Percentiles rank a stretch among this genome's conserved stretches.
phyloP scores from a whole-genome alignment of 2,797 vertebrate species.

The Tapera naevia region DNA sequence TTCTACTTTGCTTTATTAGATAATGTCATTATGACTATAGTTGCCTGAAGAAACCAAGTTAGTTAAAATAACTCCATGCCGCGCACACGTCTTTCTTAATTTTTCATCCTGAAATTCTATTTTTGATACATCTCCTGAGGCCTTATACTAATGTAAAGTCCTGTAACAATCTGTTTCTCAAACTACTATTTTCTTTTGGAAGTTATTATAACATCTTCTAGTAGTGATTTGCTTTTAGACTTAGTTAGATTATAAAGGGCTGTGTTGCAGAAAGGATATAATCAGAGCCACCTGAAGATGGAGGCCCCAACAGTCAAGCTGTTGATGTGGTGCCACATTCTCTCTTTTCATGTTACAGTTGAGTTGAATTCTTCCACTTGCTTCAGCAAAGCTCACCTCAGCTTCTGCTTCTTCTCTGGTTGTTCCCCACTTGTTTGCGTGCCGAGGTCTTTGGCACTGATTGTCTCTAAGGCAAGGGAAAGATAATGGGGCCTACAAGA shows the following conservation, averaged over 20 bases:
- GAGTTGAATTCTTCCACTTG: neutral
- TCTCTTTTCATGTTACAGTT: neutral
- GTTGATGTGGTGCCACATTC: neutral
- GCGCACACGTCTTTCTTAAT: constrained; percentile 7
- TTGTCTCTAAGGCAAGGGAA: neutral
- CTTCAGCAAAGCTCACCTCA: neutral
- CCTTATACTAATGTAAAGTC: constrained; percentile 11
- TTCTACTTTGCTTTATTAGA: constrained; percentile 39
- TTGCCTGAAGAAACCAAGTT: constrained; percentile 40
- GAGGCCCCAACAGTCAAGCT: neutral
- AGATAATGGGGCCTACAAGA: neutral
- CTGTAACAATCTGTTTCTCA: constrained; percentile 38
- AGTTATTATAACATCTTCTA: neutral
- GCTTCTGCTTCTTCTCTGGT: neutral
- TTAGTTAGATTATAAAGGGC: neutral
- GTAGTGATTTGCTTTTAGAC: neutral
- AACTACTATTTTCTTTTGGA: neutral
- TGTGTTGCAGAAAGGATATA: neutral
- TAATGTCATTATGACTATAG: constrained; percentile 32
- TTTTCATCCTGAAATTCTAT: constrained; percentile 56
- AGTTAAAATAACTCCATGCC: constrained; percentile 55
- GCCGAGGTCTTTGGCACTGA: neutral
- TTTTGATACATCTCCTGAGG: constrained; percentile 31
- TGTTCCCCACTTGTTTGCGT: neutral
- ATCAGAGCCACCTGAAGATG: neutral